Evolutionary conservation across 2,888 invertebrate species (phyloP).

Genomic region (Hypena proboscidalis): DNA sequence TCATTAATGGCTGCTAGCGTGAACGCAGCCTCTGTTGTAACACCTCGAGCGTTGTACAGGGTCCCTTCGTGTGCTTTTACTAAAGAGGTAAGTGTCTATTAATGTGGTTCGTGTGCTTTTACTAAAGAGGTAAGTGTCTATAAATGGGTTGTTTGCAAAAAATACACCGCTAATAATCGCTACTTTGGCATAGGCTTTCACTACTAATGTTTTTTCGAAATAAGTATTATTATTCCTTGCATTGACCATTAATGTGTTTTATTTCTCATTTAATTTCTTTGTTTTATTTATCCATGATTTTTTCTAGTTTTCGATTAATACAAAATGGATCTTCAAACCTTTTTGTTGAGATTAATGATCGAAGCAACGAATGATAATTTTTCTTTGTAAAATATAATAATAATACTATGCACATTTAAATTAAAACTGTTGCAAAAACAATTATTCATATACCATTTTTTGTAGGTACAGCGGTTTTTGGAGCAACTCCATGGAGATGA

Average conservation of each 20-base stretch:
- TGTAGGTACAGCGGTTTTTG: constrained; percentile 83
- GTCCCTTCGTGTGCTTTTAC: constrained; percentile 83
- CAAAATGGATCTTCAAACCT: neutral
- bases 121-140: constrained; percentile 67
- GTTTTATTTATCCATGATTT: neutral
- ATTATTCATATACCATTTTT: neutral
- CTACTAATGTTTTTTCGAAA: too few relatives aligned
- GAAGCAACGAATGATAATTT: too few relatives aligned
- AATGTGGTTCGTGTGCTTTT: constrained; percentile 67
- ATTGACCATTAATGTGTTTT: too few relatives aligned
- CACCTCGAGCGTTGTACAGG: constrained; percentile 81
- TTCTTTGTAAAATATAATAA: too few relatives aligned
- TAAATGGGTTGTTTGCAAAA: too few relatives aligned
- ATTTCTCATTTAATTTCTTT: too few relatives aligned
- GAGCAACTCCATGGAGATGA: constrained; percentile 84
- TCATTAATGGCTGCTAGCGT: constrained; percentile 83
- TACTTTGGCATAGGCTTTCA: too few relatives aligned
- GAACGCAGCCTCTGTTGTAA: constrained; percentile 76
- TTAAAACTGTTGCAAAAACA: too few relatives aligned
- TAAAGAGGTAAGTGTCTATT: constrained; percentile 72
- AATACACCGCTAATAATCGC: too few relatives aligned
- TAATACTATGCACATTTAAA: too few relatives aligned
- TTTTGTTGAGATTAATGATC: too few relatives aligned
- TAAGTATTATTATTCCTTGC: too few relatives aligned
- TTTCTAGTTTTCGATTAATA: neutral